Evolutionary conservation across 1,140 invertebrate species (phyloP), one percentile per base, ranked within the genome.

Genomic region (Musca vetustissima): DNA sequence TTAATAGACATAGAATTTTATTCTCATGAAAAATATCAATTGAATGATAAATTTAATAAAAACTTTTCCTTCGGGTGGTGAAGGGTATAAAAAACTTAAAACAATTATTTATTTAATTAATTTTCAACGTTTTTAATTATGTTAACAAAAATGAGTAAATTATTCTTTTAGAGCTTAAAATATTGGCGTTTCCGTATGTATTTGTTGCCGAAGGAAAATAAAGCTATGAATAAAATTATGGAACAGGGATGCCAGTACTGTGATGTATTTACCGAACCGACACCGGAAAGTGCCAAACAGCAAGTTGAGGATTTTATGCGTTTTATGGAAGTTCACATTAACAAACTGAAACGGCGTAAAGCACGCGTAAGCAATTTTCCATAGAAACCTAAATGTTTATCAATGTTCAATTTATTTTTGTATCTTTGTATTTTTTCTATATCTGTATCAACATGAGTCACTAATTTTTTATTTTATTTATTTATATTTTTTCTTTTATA

Each of bases 111-210:
- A n/a, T n/a, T n/a, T n/a, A 14, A 28, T 28, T 28, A 28, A 28
- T 28, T 28, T 4, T 28, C 8, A 28, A 4, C 8, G 28, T 28
- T 28, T 43, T 13, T 43, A 43, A 43, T 28, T 8, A 43, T 43
- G 6, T 43, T 13, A 6, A 11, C 36, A 43, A 43, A 43, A 9
- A 43, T 11, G 11, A 9, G 11, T 9, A 43, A 8, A 43, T 15
- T 73, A 75, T 71, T 70, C 52, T 82, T 81, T 25, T 69, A 93
- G 91, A 87, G 89, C 13, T 84, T 97, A 1, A 98, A 98, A 85
- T 98, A 93, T 82, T 98, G 96, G 97, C 87, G 96, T 71, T 95
- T 96, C 81, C 87, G 96, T 25, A 91, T 98, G 72, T 91, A 95
- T 71, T 79, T 98, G 7, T 79, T 98, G 52, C 96, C 96, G 3